phyloP scores from a whole-genome alignment of 37 sponge, comb jelly and placozoan genomes.

The Haliclona indistincta region DNA sequence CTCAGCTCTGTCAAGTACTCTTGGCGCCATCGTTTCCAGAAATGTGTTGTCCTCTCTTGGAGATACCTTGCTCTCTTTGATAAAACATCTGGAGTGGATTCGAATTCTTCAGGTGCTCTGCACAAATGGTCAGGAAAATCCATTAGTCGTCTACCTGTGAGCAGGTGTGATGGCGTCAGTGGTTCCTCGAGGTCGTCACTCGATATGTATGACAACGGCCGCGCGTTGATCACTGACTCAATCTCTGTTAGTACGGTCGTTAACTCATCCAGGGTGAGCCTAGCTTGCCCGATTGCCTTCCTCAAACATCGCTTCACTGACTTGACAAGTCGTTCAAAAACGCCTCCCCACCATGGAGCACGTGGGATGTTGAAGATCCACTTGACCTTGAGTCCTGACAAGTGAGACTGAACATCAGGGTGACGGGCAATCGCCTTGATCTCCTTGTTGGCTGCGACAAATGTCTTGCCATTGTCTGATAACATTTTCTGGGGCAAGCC shows the following conservation, averaged over 20 bases:
- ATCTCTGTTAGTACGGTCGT: conserved; percentile 14
- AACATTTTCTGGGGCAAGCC: conserved; percentile 1
- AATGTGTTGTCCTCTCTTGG: too few relatives aligned
- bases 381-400: background rate
- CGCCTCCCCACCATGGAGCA: conserved; percentile 35
- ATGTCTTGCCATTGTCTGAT: too few relatives aligned
- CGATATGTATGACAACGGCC: too few relatives aligned
- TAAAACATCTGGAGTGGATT: too few relatives aligned
- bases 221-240: conserved; percentile 18
- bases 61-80: too few relatives aligned
- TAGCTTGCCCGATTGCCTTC: conserved; percentile 9
- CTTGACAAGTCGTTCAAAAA: conserved; percentile 2
- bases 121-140: background rate
- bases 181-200: conserved; percentile 31
- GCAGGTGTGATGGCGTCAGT: conserved; percentile 22
- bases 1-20: too few relatives aligned
- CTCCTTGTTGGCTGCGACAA: background rate
- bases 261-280: conserved; percentile 13
- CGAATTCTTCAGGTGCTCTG: background rate
- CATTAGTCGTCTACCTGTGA: conserved; percentile 5
- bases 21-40: too few relatives aligned
- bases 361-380: background rate
- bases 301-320: conserved; percentile 5
- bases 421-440: background rate
- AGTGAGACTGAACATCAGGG: background rate